Evolutionary conservation across 2,888 invertebrate genomes (phyloP).

Genomic region (Frankliniella intonsa): DNA sequence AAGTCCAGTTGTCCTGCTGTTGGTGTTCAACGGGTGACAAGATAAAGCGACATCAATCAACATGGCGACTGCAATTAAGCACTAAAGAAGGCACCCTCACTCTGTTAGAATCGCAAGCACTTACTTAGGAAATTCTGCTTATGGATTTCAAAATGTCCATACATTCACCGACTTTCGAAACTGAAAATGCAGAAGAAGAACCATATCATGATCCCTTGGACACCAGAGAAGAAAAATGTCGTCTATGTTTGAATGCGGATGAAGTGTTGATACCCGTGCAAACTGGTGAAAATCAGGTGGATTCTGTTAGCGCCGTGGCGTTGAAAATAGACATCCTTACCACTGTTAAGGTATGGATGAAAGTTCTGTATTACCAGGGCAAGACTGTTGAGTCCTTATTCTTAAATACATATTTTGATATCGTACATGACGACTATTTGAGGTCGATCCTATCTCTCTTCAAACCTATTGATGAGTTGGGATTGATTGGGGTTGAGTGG

Average conservation of each 20-base stretch:
- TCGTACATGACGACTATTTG: neutral
- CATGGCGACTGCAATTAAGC: conserved; percentile 22
- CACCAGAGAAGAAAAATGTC: neutral
- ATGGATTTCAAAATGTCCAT: neutral
- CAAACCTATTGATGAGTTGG: conserved; percentile 20
- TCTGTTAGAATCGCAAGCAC: conserved; percentile 3
- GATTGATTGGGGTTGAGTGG: neutral
- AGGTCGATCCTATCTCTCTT: neutral
- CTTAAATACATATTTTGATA: neutral
- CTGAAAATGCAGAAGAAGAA: neutral
- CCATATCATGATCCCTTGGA: neutral
- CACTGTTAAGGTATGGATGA: neutral
- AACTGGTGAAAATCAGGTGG: conserved; percentile 1
- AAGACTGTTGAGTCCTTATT: neutral
- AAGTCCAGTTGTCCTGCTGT: neutral
- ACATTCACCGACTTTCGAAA: neutral
- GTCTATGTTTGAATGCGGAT: neutral
- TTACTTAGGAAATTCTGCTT: neutral
- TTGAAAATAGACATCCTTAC: conserved; percentile 23
- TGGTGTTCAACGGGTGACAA: neutral
- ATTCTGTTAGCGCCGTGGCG: neutral
- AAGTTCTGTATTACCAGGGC: neutral
- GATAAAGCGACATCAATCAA: conserved; percentile 25
- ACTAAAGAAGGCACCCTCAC: conserved; percentile 4
- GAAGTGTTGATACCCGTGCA: conserved; percentile 17